Conservation (phyloP, 2,888 invertebrate genomes). For the Cryptus viduatorius region DNA sequence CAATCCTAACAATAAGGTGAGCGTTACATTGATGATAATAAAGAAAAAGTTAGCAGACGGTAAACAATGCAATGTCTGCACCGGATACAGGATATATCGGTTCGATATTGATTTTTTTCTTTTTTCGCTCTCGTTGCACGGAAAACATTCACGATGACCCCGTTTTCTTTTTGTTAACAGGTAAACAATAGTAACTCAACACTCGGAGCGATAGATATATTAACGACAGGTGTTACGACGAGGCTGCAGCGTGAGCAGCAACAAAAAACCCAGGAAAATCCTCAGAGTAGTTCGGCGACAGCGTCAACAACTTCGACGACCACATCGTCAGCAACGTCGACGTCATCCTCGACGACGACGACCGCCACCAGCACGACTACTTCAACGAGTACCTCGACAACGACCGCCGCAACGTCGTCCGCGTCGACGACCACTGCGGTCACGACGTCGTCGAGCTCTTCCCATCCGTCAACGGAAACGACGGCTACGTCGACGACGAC, state of each 20-base stretch:
- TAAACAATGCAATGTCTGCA: constrained; percentile 11
- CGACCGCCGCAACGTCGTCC: constrained; percentile 78
- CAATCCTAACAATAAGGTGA: constrained; percentile 89
- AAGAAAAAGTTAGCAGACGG: neutral
- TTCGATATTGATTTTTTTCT: constrained; percentile 14
- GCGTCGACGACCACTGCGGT: constrained; percentile 66
- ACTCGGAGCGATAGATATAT: constrained; percentile 86
- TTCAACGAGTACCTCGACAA: constrained; percentile 72
- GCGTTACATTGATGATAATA: neutral
- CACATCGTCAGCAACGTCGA: constrained; percentile 76
- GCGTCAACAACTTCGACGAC: constrained; percentile 75
- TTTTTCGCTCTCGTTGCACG: constrained; percentile 82
- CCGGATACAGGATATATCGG: constrained; percentile 9
- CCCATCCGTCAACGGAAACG: constrained; percentile 71
- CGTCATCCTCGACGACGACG: constrained; percentile 75
- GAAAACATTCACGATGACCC: constrained; percentile 62
- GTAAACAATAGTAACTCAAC: constrained; percentile 84
- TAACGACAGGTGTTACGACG: constrained; percentile 94
- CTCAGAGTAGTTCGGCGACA: constrained; percentile 78
- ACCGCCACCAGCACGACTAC: constrained; percentile 76
- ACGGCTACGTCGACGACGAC: constrained; percentile 67
- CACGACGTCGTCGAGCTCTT: constrained; percentile 60
- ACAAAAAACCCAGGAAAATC: constrained; percentile 88
- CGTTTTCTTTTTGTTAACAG: constrained; percentile 74
- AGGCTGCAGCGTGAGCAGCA: constrained; percentile 93